Base-by-base conservation (phyloP, 2,797 vertebrate genomes). In the Falco rusticolus region DNA sequence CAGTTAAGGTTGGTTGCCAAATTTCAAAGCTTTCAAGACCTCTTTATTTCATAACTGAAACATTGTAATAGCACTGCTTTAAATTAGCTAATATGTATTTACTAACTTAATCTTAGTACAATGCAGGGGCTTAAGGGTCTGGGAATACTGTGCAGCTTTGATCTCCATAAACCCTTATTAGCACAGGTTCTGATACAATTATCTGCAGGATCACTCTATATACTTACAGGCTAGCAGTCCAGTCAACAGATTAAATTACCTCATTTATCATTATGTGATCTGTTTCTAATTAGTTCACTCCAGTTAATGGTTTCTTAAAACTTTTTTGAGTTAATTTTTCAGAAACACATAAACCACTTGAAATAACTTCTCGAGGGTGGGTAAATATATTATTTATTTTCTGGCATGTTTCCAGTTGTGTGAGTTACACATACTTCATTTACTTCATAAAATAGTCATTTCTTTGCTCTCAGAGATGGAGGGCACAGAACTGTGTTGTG, bases 241-340 rank as follows among this genome's bases (percentile, higher is more conserved):
- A 94, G 91, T 89, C 90, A 92, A 43, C 94, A 94, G 47, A 93
- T 87, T 90, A 91, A 93, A 94, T 87, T 92, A 87, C 87, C 61
- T 96, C 87, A 96, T 96, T 95, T 96, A 95, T 96, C 95, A 97
- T 94, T 39, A 43, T 83, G 74, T 93, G 93, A 94, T 91, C 89
- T 96, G 92, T 84, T 97, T 96, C 89, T 97, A 96, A 96, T 96
- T 95, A 97, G 80, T 87, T 87, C 53, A 60, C 50, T 72, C 39
- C 41, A 83, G 77, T 87, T 94, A 96, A 96, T 94, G 66, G 87
- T 93, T 97, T 89, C 89, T 95, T 94, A 89, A 95, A 96, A 75
- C 56, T 88, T 82, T 91, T 95, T 91, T 92, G 28, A 89, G 51
- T 64, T 85, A 3, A 59, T 93, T 96, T 87, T 93, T 87, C 66